These are phyloP conservation scores for Rhopalosiphum nymphaeae DNA, from an alignment of 2,888 invertebrate species.

Conservation along the genomic window DNA sequence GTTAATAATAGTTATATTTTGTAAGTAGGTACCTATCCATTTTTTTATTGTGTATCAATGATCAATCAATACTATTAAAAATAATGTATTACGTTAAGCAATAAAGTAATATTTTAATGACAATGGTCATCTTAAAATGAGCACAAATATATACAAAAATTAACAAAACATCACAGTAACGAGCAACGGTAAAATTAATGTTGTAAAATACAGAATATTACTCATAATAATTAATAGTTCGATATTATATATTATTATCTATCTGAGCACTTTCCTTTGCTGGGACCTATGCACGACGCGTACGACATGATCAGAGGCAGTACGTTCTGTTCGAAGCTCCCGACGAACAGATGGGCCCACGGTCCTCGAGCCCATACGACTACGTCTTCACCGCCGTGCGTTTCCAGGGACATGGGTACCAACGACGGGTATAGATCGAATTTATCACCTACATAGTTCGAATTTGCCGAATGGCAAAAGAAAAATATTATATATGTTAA, in stretches of 20 bases:
- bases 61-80: neutral
- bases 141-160: neutral
- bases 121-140: neutral
- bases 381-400: slow-evolving; percentile 67
- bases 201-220: neutral
- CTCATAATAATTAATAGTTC: neutral
- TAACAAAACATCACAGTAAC: neutral
- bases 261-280: slow-evolving; percentile 66
- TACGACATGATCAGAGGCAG: slow-evolving; percentile 66
- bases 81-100: neutral
- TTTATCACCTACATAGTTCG: slow-evolving; percentile 40
- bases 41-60: neutral
- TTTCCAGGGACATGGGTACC: slow-evolving; percentile 62
- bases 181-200: neutral
- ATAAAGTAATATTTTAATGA: neutral
- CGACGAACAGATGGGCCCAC: slow-evolving; percentile 66
- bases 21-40: neutral
- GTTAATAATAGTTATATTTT: too few relatives aligned
- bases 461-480: neutral
- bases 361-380: slow-evolving; percentile 66
- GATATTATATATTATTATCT: slow-evolving; percentile 5
- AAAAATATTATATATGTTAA: neutral
- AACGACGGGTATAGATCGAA: slow-evolving; percentile 64
- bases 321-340: slow-evolving; percentile 65
- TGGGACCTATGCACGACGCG: slow-evolving; percentile 66